A percentile compares a stretch with the other conserved stretches of the same genome.
Evolutionary conservation across 2,797 vertebrate species (phyloP).

Genomic region (Podarcis lilfordi): DNA sequence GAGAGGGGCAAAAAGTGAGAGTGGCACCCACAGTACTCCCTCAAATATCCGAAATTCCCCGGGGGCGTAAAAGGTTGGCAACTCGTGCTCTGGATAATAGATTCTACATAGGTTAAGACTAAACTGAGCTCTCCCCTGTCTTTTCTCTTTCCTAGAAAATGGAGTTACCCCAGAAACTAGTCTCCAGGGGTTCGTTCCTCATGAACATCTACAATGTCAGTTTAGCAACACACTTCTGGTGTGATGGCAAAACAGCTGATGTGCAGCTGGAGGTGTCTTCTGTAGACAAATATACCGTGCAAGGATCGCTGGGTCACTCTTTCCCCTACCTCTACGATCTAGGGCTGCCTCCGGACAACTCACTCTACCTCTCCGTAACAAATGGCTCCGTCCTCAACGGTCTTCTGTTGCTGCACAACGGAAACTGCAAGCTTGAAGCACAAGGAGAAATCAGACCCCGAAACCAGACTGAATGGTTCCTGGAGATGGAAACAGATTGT

Average conservation of each 20-base stretch:
- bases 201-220: slow-evolving; percentile 61
- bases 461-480: slow-evolving; percentile 71
- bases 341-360: slow-evolving; percentile 75
- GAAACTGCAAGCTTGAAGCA: slow-evolving; percentile 77
- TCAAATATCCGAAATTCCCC: no score
- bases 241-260: slow-evolving; percentile 70
- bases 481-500: slow-evolving; percentile 78
- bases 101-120: background rate
- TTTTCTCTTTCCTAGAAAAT: slow-evolving; percentile 68
- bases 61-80: no score
- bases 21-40: no score
- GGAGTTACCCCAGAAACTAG: slow-evolving; percentile 72
- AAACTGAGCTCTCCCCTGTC: background rate
- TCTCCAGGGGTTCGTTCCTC: slow-evolving; percentile 71
- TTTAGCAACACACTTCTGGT: slow-evolving; percentile 72
- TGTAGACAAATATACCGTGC: slow-evolving; percentile 60
- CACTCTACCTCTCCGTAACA: slow-evolving; percentile 64
- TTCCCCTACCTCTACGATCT: slow-evolving; percentile 65
- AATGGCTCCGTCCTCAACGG: slow-evolving; percentile 50
- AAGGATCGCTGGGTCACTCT: slow-evolving; percentile 77
- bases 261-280: slow-evolving; percentile 76
- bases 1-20: no score
- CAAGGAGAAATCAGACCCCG: slow-evolving; percentile 55
- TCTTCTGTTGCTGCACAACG: slow-evolving; percentile 75
- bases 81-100: background rate